A percentile compares a stretch with the other conserved stretches of the same genome.
These are phyloP conservation scores for Zeuzera pyrina DNA, from an alignment of 2,888 invertebrate species.

Conservation along the genomic window DNA sequence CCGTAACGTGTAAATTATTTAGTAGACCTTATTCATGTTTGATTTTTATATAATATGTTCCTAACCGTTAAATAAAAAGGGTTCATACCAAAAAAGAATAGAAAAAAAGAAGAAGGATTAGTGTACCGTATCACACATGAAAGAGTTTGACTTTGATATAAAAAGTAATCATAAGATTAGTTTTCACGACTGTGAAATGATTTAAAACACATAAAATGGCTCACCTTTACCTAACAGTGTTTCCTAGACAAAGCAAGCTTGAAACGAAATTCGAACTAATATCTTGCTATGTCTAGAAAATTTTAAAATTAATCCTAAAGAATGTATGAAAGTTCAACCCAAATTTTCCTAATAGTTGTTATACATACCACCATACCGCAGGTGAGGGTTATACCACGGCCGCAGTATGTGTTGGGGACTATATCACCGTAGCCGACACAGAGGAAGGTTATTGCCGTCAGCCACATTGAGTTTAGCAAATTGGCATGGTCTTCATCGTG, in stretches of 20 bases:
- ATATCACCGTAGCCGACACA: conserved; percentile 99
- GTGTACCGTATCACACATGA: conserved; percentile 26
- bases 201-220: conserved; percentile 67
- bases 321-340: conserved; percentile 34
- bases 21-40: too few species aligned
- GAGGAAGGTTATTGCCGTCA: conserved; percentile 99
- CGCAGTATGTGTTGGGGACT: conserved; percentile 99
- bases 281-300: conserved; percentile 46
- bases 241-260: conserved; percentile 49
- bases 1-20: too few species aligned
- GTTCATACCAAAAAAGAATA: conserved; percentile 30
- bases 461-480: conserved; percentile 99
- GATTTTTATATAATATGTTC: too few species aligned
- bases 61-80: conserved; percentile 20
- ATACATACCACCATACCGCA: conserved; percentile 99
- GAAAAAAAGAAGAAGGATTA: conserved; percentile 31
- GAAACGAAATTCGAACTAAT: conserved; percentile 5
- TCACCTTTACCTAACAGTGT: conserved; percentile 61
- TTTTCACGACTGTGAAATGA: conserved; percentile 34
- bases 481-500: conserved; percentile 99
- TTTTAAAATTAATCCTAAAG: conserved; percentile 22
- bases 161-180: conserved; percentile 24
- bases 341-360: conserved; percentile 47
- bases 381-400: conserved; percentile 97
- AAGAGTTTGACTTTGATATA: conserved; percentile 72